Evolutionary conservation across 2,797 vertebrate species (phyloP), one percentile per base, ranked within the genome.

Genomic region (Cygnus olor): DNA sequence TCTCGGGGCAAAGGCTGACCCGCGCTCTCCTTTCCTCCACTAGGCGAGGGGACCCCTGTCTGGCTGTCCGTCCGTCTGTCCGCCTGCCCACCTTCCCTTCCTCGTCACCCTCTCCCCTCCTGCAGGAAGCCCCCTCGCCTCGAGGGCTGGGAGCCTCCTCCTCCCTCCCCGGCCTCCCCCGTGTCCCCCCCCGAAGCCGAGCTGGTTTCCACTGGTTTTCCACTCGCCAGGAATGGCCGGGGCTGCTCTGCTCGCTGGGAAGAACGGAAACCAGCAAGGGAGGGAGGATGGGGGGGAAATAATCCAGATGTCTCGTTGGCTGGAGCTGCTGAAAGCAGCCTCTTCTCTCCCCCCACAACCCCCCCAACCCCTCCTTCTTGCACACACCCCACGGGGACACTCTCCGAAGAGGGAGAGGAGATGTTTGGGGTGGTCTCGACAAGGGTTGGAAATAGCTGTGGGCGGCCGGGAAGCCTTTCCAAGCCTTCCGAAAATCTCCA

Each of bases 291-390:
- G 58, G 88, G 92, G 85, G 85, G 11, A 64, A 95, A 88, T 45
- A 89, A 89, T 96, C 89, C 95, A 95, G 93, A 93, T 93, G 94
- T 94, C 91, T 96, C 86, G 86, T 89, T 96, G 89, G 88, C 84
- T 64, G 69, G 86, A 80, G 58, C 90, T 89, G 85, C 89, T 85
- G 72, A 80, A 91, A 87, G 47, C 91, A 95, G 84, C 72, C 65
- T 86, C 89, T 94, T 94, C 76, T 16, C 51, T 60, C 85, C 65
- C 80, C 80, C 56, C 51, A 69, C 38, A 38, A 11, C 38, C 22
- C 8, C 47, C 22, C 47, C 47, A 49, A 14, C 65, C 80, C 80
- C 56, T 45, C 69, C 66, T 56, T 36, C 65, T 65, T 44, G 51
- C 57, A 10, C 10, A 32, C 57, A 36, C 57, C n/a, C 47, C 18